These are phyloP conservation scores for Cepaea nemoralis DNA, from an alignment of 1,140 invertebrate species.

Conservation along the genomic window DNA sequence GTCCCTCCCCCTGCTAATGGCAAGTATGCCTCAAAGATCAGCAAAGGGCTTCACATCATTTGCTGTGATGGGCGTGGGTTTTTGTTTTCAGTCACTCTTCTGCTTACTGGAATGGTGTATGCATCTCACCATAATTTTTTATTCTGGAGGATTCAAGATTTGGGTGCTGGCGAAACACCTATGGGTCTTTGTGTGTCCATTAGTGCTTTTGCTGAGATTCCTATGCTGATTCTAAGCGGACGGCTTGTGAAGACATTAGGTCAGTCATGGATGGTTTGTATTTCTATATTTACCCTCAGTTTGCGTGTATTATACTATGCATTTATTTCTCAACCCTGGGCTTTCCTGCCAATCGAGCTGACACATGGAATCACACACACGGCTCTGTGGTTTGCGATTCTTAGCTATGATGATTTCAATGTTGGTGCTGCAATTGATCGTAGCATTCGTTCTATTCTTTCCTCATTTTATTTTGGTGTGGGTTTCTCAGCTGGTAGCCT, in stretches of 20 bases:
- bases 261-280: conserved; percentile 53
- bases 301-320: conserved; percentile 61
- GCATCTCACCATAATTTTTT: conserved; percentile 64
- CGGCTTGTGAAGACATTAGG: conserved; percentile 59
- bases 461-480: conserved; percentile 66
- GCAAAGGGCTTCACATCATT: conserved; percentile 53
- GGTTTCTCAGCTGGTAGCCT: conserved; percentile 63
- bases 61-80: conserved; percentile 61
- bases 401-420: conserved; percentile 64
- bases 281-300: conserved; percentile 57
- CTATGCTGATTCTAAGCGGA: conserved; percentile 62
- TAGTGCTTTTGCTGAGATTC: conserved; percentile 61
- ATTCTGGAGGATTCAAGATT: conserved; percentile 67
- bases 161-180: conserved; percentile 59
- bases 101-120: conserved; percentile 62
- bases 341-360: conserved; percentile 61
- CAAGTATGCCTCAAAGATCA: conserved; percentile 57
- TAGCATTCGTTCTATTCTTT: conserved; percentile 62
- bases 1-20: conserved; percentile 57
- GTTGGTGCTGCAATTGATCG: conserved; percentile 61
- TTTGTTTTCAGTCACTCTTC: conserved; percentile 59
- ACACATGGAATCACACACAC: conserved; percentile 66
- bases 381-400: conserved; percentile 66
- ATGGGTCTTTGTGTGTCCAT: conserved; percentile 64
- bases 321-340: conserved; percentile 62